Percentiles rank a stretch among this genome's conserved stretches.
Conservation (phyloP, 2,888 invertebrate species). For the Leptinotarsa peninsularis region DNA sequence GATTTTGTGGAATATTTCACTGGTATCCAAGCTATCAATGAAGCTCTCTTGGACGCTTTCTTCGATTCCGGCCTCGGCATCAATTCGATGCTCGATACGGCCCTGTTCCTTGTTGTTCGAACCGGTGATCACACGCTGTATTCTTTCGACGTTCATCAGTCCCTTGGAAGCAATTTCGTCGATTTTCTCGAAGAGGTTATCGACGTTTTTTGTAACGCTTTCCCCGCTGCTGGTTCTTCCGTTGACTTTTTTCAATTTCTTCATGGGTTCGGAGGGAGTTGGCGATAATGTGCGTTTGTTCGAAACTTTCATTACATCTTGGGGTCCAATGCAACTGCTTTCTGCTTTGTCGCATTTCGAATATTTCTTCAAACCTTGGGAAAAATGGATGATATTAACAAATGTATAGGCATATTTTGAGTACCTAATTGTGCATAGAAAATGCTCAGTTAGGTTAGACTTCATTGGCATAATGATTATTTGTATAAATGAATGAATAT, state of each 20-base stretch:
- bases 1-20: conserved; percentile 8
- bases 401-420: too few relatives aligned
- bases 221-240: conserved; percentile 22
- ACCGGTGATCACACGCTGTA: conserved; percentile 22
- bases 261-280: neutral
- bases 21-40: neutral
- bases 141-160: conserved; percentile 27
- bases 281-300: conserved; percentile 12
- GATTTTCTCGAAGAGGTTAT: conserved; percentile 33
- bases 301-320: conserved; percentile 7
- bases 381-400: neutral
- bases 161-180: conserved; percentile 27
- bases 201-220: conserved; percentile 25
- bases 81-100: neutral
- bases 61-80: neutral
- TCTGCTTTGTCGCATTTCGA: neutral
- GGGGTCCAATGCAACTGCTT: neutral
- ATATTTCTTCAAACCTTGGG: neutral
- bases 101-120: neutral
- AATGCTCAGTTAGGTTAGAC: too few relatives aligned
- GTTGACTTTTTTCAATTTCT: neutral
- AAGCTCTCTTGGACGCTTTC: neutral
- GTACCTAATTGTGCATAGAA: too few relatives aligned
- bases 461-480: too few relatives aligned
- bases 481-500: too few relatives aligned